These are phyloP conservation scores for Sialia sialis DNA, from an alignment of 2,113 vertebrate genomes.

Conservation along the genomic window DNA sequence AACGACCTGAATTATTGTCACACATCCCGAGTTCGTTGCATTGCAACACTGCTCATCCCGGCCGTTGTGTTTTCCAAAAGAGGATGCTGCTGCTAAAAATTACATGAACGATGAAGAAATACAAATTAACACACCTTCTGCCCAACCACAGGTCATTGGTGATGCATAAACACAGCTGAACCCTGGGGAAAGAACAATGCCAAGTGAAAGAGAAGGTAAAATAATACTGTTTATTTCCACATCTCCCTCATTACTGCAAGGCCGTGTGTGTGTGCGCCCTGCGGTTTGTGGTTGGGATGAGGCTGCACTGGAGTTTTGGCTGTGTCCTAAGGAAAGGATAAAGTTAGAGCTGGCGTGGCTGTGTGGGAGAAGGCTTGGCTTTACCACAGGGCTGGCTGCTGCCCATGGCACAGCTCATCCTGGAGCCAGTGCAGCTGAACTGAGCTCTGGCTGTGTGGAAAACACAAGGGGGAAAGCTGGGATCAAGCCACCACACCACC, in stretches of 20 bases:
- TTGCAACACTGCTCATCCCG: neutral
- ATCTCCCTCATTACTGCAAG: neutral
- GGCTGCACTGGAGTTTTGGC: neutral
- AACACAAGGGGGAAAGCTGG: neutral
- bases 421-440: neutral
- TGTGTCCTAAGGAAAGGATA: neutral
- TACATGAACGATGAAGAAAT: conserved; percentile 2
- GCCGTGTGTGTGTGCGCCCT: neutral
- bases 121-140: neutral
- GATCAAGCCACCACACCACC: neutral
- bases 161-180: neutral
- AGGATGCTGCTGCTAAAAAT: conserved; percentile 47
- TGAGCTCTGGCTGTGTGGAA: accelerated
- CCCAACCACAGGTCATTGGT: neutral
- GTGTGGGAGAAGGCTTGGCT: neutral
- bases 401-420: neutral
- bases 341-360: neutral
- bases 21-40: neutral
- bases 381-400: neutral
- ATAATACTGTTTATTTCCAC: neutral
- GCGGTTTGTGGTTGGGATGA: neutral
- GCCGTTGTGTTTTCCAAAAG: neutral
- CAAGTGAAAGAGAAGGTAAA: neutral
- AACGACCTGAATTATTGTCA: accelerated
- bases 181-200: neutral